A percentile compares a stretch with the other conserved stretches of the same genome.
These are phyloP conservation scores for Clarias pachynema DNA, from an alignment of 2,797 vertebrate genomes.

Conservation along the genomic window DNA sequence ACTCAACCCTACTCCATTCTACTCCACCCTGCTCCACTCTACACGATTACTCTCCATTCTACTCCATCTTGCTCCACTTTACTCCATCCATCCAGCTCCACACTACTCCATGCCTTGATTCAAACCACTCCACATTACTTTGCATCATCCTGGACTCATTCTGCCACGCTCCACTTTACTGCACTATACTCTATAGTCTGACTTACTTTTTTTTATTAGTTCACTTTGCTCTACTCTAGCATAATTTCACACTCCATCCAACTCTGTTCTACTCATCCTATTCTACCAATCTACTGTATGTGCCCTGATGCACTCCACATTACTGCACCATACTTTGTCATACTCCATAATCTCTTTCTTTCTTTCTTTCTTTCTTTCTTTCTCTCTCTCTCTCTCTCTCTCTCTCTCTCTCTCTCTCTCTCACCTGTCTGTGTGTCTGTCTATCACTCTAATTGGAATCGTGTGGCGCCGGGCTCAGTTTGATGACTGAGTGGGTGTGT, in stretches of 20 bases:
- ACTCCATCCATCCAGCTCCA: neutral
- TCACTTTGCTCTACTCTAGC: neutral
- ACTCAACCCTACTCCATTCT: no score
- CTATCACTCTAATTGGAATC: conserved; percentile 53
- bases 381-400: neutral
- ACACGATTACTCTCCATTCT: no score
- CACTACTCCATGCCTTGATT: neutral
- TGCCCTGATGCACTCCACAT: neutral
- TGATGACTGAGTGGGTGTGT: conserved; percentile 42
- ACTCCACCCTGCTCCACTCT: neutral
- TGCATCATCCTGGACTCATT: no score
- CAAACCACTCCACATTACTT: no score
- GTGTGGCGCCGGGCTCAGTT: conserved; percentile 44
- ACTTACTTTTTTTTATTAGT: no score
- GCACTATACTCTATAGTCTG: no score
- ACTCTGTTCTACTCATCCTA: no score
- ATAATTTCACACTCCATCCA: neutral
- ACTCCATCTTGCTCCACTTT: neutral
- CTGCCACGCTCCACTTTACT: neutral
- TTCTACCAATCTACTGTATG: no score
- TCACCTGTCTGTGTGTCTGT: neutral
- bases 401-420: no score
- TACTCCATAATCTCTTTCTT: neutral
- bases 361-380: no score
- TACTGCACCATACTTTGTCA: neutral